Evolutionary conservation across 2,113 vertebrate species (phyloP), one percentile per base, ranked within the genome.

Genomic region (Aegotheles bennettii): DNA sequence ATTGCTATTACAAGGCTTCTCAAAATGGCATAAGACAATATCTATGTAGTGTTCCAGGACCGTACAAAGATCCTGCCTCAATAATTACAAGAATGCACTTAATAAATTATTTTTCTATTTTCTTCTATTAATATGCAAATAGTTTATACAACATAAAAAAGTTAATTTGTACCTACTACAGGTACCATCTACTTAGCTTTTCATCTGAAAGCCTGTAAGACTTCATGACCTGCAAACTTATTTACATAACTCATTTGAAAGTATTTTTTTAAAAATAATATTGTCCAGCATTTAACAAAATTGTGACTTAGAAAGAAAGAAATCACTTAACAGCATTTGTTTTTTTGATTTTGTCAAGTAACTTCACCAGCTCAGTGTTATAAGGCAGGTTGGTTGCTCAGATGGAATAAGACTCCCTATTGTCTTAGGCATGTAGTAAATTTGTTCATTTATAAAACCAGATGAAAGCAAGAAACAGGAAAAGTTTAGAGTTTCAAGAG

Each of bases 401-500:
- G 84, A 95, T 80, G 83, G 87, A 95, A 77, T 94, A 81, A 91
- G 91, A 97, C 54, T 92, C 96, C 70, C 86, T 76, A 64, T 68
- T 79, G 79, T 91, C 86, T 94, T n/a, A 96, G 69, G 80, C 70
- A 85, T 79, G 76, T 73, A 97, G 61, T 78, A 94, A 91, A 96
- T 89, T 69, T 95, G 92, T 97, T 97, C 96, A 95, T 93, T 96
- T 96, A 95, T 95, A 95, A 97, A 98, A 98, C 93, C 94, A 95
- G 97, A 97, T 95, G 83, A 97, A 97, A 96, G 95, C 73, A 95
- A 87, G 93, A 94, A 80, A 94, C 94, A 97, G 70, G 73, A 90
- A 95, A 96, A 84, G 93, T 93, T 97, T 96, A 88, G 87, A 97
- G 98, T 98, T 98, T 98, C 98, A 98, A 97, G 96, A 98, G 94